Evolutionary conservation across 2,797 vertebrate genomes (phyloP), one percentile per base, ranked within the genome.

Genomic region (Potorous gilbertii): DNA sequence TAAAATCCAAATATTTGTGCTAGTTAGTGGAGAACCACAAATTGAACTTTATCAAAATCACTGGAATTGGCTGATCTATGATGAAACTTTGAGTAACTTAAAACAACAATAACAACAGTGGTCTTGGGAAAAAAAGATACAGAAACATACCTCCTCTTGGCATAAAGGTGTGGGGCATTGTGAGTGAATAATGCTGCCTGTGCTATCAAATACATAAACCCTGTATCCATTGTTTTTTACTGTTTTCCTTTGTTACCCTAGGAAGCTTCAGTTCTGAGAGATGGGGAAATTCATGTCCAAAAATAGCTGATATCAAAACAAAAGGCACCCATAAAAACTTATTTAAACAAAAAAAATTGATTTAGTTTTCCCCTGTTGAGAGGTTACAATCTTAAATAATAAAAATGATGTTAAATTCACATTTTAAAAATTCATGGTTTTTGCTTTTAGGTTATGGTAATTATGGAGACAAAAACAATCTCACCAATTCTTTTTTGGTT

Each of bases 351-450:
- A 81, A 5, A 9, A 81, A 74, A 94, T 74, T 90, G 31, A 34
- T 91, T 12, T 92, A 31, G 5, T 66, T 93, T 94, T 91, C 54
- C 27, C 91, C 55, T 92, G 90, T 28, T 4, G 18, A 95, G 18
- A 94, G 92, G 90, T 92, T 21, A 27, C 29, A 95, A 93, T 94
- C 56, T 90, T 93, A 94, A 96, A 92, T n/a, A 13, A 91, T n/a
- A 21, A 59, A 90, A 93, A 57, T 94, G 62, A 81, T 55, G 14
- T 24, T 91, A 55, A 57, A 34, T 52, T 95, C 90, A 50, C 40
- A 62, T 92, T 91, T 95, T 96, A 91, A 96, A 81, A 94, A 52
- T 93, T 96, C 62, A 92, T 94, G n/a, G 52, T 52, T 81, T 81
- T 91, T 91, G 56, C 59, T 92, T 94, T 94, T 74, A 50, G 87